These are phyloP conservation scores for Penaeus japonicus DNA, from an alignment of 1,140 invertebrate genomes.

Conservation along the genomic window DNA sequence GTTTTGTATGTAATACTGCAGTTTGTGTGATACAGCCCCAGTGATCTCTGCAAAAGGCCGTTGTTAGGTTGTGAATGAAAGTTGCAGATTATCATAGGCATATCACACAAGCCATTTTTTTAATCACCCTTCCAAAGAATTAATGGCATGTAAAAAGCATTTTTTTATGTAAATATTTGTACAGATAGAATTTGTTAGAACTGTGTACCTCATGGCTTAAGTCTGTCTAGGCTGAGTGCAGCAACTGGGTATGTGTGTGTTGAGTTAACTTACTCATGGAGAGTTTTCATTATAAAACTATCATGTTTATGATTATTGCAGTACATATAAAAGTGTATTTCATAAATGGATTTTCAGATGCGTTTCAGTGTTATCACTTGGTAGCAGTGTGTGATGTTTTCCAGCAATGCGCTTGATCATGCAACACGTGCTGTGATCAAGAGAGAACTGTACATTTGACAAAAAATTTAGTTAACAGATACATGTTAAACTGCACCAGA, in stretches of 20 bases:
- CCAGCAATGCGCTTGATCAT: too few relatives aligned
- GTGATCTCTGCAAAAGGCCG: too few relatives aligned
- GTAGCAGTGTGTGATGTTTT: too few relatives aligned
- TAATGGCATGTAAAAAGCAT: constrained; percentile 35
- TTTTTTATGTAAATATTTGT: constrained; percentile 50
- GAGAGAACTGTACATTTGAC: too few relatives aligned
- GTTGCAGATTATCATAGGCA: not conserved
- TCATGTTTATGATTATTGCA: not conserved
- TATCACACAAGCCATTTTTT: constrained; percentile 3
- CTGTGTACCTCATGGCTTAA: constrained; percentile 53
- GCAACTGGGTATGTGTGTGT: constrained; percentile 21
- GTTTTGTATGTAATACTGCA: not conserved
- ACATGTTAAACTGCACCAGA: constrained; percentile 27
- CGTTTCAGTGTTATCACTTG: too few relatives aligned
- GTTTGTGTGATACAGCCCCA: not conserved
- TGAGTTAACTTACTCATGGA: constrained; percentile 7
- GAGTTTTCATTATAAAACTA: not conserved
- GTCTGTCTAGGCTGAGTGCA: constrained; percentile 39
- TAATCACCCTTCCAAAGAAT: constrained; percentile 43
- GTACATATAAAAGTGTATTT: not conserved
- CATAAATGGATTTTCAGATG: not conserved
- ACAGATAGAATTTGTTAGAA: constrained; percentile 53
- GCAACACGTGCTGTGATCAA: too few relatives aligned
- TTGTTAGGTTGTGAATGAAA: too few relatives aligned
- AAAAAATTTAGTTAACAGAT: too few relatives aligned